Percentiles rank a stretch among this genome's conserved stretches.
Conservation (phyloP, 2,888 invertebrate genomes). For the Hirudinaria manillensis region DNA sequence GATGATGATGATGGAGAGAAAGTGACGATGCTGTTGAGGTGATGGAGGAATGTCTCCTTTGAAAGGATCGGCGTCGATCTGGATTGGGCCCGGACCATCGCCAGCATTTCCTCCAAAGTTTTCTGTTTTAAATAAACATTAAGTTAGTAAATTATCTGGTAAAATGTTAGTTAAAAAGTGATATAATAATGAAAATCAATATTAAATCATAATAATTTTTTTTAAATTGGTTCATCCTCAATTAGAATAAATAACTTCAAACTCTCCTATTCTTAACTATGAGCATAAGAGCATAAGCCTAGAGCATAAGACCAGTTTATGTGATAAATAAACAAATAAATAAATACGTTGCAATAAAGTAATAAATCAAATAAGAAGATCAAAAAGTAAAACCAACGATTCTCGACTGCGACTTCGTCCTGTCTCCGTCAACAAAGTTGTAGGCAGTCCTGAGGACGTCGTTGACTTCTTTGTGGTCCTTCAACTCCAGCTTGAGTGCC, state of each 20-base stretch:
- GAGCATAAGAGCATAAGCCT: no score
- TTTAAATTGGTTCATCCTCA: no score
- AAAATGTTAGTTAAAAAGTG: neutral
- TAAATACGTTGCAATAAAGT: no score
- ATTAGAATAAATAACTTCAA: no score
- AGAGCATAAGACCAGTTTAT: no score
- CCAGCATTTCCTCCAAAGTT: neutral
- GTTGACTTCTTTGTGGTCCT: slow-evolving; percentile 45
- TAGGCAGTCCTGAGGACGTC: slow-evolving; percentile 42
- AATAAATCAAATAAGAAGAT: no score
- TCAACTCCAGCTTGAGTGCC: slow-evolving; percentile 47
- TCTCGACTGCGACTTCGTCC: neutral
- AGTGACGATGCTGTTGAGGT: neutral
- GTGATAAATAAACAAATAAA: no score
- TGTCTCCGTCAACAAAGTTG: neutral
- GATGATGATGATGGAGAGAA: no score
- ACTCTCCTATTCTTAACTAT: no score
- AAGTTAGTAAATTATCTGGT: neutral
- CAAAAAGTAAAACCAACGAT: neutral
- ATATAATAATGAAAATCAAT: no score
- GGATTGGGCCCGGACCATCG: neutral
- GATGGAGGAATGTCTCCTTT: slow-evolving; percentile 3
- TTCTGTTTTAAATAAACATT: neutral
- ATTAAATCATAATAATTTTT: no score
- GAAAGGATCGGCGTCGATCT: neutral